phyloP scores from a whole-genome alignment of 2,113 vertebrate species.

The Oryzias melastigma region DNA sequence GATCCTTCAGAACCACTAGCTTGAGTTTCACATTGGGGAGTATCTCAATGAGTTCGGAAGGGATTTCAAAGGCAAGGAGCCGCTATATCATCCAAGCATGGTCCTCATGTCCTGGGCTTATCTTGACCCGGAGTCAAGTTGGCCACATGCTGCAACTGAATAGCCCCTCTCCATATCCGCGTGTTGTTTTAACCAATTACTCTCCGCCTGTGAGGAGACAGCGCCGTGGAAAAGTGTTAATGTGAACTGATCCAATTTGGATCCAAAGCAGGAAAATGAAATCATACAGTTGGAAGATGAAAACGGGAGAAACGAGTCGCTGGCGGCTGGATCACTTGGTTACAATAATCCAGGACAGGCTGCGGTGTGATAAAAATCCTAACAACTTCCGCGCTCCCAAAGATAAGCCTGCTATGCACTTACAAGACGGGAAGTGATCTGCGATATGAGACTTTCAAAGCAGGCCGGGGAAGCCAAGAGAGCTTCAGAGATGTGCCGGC shows the following conservation, averaged over 20 bases:
- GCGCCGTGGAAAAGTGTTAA: slow-evolving; percentile 2
- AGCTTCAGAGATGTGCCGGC: slow-evolving; percentile 60
- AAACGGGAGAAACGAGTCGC: slow-evolving; percentile 29
- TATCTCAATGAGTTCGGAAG: slow-evolving; percentile 71
- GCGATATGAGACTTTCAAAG: slow-evolving; percentile 77
- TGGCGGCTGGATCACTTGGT: slow-evolving; percentile 1
- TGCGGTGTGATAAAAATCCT: slow-evolving; percentile 66
- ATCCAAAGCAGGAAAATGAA: neutral
- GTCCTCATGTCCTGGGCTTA: slow-evolving; percentile 66
- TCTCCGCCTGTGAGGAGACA: slow-evolving; percentile 28
- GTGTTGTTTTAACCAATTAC: slow-evolving; percentile 40
- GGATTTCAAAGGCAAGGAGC: slow-evolving; percentile 71
- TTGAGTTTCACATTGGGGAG: slow-evolving; percentile 74
- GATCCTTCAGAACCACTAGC: slow-evolving; percentile 71
- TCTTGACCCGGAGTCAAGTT: slow-evolving; percentile 70
- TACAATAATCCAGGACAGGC: slow-evolving; percentile 69
- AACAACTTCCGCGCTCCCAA: slow-evolving; percentile 72
- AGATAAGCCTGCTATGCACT: slow-evolving; percentile 73
- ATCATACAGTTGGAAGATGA: slow-evolving; percentile 24
- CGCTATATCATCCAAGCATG: slow-evolving; percentile 68
- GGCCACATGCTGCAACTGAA: slow-evolving; percentile 59
- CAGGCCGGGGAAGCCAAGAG: slow-evolving; percentile 57
- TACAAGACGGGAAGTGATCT: slow-evolving; percentile 72
- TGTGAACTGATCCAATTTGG: neutral
- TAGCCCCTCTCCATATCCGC: slow-evolving; percentile 45